phyloP scores from a whole-genome alignment of 2,113 vertebrate genomes.

The Centropristis striata region DNA sequence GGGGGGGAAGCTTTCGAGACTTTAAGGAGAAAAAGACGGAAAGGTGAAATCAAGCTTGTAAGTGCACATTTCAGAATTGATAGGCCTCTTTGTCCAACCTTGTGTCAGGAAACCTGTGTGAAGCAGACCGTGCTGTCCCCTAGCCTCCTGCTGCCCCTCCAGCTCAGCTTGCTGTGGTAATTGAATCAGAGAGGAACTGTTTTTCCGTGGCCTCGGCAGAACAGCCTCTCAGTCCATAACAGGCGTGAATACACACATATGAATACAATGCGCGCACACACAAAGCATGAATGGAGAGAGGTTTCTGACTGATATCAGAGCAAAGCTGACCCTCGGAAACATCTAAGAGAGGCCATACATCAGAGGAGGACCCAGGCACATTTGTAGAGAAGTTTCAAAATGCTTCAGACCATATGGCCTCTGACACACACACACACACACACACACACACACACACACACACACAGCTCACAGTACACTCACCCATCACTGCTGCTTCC shows the following conservation, averaged over 20 bases:
- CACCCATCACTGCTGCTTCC: constrained; percentile 44
- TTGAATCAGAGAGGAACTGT: constrained; percentile 64
- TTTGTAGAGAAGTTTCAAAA: constrained; percentile 52
- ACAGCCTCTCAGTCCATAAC: constrained; percentile 39
- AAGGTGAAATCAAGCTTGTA: constrained; percentile 66
- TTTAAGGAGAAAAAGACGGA: constrained; percentile 31
- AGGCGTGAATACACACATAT: constrained; percentile 15
- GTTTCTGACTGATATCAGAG: constrained; percentile 40
- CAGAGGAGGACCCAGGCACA: constrained; percentile 29
- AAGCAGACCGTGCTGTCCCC: constrained; percentile 62
- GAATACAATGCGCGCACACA: constrained; percentile 17
- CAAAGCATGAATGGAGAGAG: background rate
- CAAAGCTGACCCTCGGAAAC: background rate
- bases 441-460: constrained; percentile 42
- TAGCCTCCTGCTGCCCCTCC: constrained; percentile 50
- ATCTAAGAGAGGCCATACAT: constrained; percentile 52
- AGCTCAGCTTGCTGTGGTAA: constrained; percentile 62
- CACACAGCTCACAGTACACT: constrained; percentile 16
- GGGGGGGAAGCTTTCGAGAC: constrained; percentile 22
- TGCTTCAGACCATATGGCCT: constrained; percentile 10
- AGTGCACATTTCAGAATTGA: constrained; percentile 57
- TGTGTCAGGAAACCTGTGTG: constrained; percentile 53
- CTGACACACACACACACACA: constrained; percentile 9
- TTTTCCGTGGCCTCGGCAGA: constrained; percentile 43
- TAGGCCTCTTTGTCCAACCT: constrained; percentile 52